A percentile compares a stretch with the other conserved stretches of the same genome.
phyloP scores from a whole-genome alignment of 2,888 invertebrate genomes.

The Drosophila setosimentum region DNA sequence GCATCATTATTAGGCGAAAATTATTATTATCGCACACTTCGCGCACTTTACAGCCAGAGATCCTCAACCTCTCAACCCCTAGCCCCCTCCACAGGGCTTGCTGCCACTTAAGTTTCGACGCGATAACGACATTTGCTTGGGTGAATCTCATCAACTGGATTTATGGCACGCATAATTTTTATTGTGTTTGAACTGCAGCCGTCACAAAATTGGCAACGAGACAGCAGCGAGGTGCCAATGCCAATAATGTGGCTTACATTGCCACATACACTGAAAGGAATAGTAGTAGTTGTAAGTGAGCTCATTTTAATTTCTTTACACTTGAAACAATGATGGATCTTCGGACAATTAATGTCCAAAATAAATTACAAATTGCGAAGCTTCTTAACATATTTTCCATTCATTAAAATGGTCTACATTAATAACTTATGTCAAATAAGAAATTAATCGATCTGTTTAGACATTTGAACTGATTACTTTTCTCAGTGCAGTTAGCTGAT shows the following conservation, averaged over 20 bases:
- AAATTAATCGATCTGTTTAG: not conserved
- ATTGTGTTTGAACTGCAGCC: constrained; percentile 77
- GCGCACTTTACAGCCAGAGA: constrained; percentile 49
- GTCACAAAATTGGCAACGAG: constrained; percentile 59
- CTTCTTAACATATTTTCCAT: not conserved
- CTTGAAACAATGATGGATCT: not conserved
- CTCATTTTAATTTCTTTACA: not conserved
- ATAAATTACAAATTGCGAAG: not conserved
- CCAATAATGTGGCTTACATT: constrained; percentile 47
- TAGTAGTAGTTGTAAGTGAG: not conserved
- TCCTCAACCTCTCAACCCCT: constrained; percentile 1
- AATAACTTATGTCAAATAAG: not conserved
- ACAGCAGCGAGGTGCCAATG: constrained; percentile 51
- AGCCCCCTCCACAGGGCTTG: not conserved
- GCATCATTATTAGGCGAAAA: constrained; percentile 82
- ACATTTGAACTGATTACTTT: constrained; percentile 12
- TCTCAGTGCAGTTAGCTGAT: constrained; percentile 23
- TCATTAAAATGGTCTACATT: not conserved
- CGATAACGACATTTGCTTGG: constrained; percentile 73
- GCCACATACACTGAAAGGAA: constrained; percentile 39
- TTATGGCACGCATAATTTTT: constrained; percentile 82
- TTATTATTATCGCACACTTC: constrained; percentile 78
- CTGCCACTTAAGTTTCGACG: constrained; percentile 64
- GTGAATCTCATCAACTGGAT: constrained; percentile 80
- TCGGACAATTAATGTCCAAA: not conserved